A percentile compares a stretch with the other conserved stretches of the same genome.
Conservation (phyloP, 2,888 invertebrate species). For the Cheilosia scutellata region DNA sequence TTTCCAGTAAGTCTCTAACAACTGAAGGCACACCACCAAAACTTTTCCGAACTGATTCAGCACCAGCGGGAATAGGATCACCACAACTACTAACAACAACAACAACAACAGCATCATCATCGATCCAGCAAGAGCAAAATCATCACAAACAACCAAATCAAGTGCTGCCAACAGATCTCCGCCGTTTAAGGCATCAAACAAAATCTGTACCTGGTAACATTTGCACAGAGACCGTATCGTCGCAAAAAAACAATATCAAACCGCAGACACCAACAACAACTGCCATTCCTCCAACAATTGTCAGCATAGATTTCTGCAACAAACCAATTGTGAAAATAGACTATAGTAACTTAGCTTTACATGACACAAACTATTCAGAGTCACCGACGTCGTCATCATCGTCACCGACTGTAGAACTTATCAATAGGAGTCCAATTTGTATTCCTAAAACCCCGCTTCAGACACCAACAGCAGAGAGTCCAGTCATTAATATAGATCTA, state of each 20-base stretch:
- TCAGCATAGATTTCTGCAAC: slow-evolving; percentile 82
- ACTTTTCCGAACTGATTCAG: slow-evolving; percentile 73
- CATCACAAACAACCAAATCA: slow-evolving; percentile 70
- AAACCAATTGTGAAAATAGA: slow-evolving; percentile 84
- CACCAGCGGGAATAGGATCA: slow-evolving; percentile 63
- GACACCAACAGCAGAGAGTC: slow-evolving; percentile 76
- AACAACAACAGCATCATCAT: slow-evolving; percentile 77
- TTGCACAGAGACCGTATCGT: slow-evolving; percentile 36
- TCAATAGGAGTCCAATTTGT: slow-evolving; percentile 28
- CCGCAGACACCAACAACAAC: slow-evolving; percentile 77
- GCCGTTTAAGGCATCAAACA: slow-evolving; percentile 78
- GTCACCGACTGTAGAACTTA: slow-evolving; percentile 49
- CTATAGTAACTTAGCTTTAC: slow-evolving; percentile 82
- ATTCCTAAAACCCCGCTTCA: slow-evolving; percentile 45
- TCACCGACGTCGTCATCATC: slow-evolving; percentile 68
- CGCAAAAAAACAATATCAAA: slow-evolving; percentile 73
- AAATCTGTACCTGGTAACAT: slow-evolving; percentile 77
- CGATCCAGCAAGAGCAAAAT: slow-evolving; percentile 77
- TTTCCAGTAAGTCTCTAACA: slow-evolving; percentile 24
- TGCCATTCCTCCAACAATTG: slow-evolving; percentile 82
- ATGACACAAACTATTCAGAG: slow-evolving; percentile 70
- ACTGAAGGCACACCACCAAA: slow-evolving; percentile 60
- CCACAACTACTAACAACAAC: slow-evolving; percentile 68
- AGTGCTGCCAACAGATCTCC: slow-evolving; percentile 65
- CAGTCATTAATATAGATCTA: slow-evolving; percentile 83